These are phyloP conservation scores for Nannobrachium achirus DNA, from an alignment of 2,113 vertebrate species.

Conservation along the genomic window DNA sequence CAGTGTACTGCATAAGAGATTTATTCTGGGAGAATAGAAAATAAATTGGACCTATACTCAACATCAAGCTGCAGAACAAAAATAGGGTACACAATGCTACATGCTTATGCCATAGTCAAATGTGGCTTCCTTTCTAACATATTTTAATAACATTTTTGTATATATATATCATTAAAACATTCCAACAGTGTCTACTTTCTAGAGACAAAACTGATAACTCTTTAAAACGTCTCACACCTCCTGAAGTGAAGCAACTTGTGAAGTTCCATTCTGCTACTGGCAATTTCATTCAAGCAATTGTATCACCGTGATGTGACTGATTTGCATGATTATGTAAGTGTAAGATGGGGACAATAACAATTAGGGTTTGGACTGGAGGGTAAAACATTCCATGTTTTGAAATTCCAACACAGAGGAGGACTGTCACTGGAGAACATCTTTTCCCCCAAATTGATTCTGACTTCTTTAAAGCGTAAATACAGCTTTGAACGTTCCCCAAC, in stretches of 20 bases:
- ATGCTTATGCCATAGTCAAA: too few relatives aligned
- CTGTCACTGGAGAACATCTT: neutral
- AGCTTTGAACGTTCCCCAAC: neutral
- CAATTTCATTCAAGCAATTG: neutral
- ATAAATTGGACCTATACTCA: neutral
- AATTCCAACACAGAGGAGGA: neutral
- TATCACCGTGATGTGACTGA: neutral
- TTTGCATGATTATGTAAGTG: neutral
- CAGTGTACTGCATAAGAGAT: neutral
- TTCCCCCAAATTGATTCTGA: neutral
- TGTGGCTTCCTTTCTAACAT: neutral
- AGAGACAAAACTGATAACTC: slow-evolving; percentile 20
- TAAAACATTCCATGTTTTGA: slow-evolving; percentile 6
- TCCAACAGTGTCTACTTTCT: slow-evolving; percentile 8
- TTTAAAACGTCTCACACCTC: too few relatives aligned
- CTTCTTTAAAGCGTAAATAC: neutral
- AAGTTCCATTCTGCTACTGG: neutral
- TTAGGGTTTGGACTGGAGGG: neutral
- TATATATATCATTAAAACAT: slow-evolving; percentile 15
- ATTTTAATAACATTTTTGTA: too few relatives aligned
- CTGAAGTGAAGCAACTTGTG: neutral
- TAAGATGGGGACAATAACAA: neutral
- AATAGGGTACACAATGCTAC: too few relatives aligned
- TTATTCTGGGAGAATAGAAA: neutral
- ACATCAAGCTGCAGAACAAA: too few relatives aligned